A percentile compares a stretch with the other conserved stretches of the same genome.
These are phyloP conservation scores for Perdita meconis DNA, from an alignment of 2,888 invertebrate genomes.

Conservation along the genomic window DNA sequence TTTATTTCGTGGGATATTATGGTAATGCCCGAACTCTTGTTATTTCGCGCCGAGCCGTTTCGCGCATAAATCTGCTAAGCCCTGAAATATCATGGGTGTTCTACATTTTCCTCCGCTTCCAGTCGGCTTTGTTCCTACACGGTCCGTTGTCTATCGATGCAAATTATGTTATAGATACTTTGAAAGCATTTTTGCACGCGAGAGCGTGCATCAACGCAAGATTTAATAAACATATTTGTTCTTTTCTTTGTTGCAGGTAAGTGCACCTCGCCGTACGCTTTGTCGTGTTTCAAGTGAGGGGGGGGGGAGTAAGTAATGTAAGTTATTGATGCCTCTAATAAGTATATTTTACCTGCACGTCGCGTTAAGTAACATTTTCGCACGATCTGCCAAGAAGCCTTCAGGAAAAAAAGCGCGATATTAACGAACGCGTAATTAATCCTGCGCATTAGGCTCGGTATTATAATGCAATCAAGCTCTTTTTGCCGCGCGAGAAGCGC, in stretches of 20 bases:
- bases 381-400: background rate
- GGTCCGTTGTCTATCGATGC: conserved; percentile 7
- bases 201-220: conserved; percentile 23
- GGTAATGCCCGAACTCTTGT: conserved; percentile 33
- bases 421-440: conserved; percentile 33
- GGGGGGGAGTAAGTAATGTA: background rate
- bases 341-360: background rate
- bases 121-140: background rate
- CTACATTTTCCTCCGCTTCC: conserved; percentile 19
- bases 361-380: background rate
- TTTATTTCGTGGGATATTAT: conserved; percentile 35
- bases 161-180: conserved; percentile 34
- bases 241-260: conserved; percentile 66
- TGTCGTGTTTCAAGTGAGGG: too few relatives aligned
- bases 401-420: background rate
- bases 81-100: conserved; percentile 19
- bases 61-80: conserved; percentile 22
- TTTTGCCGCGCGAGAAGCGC: conserved; percentile 10
- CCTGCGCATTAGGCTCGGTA: conserved; percentile 23
- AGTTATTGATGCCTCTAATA: background rate
- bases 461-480: conserved; percentile 40
- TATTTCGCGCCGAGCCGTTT: conserved; percentile 8
- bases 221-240: conserved; percentile 59
- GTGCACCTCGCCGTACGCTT: conserved; percentile 39
- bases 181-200: background rate